These are phyloP conservation scores for Perca fluviatilis DNA, from an alignment of 2,113 vertebrate species.

Conservation along the genomic window DNA sequence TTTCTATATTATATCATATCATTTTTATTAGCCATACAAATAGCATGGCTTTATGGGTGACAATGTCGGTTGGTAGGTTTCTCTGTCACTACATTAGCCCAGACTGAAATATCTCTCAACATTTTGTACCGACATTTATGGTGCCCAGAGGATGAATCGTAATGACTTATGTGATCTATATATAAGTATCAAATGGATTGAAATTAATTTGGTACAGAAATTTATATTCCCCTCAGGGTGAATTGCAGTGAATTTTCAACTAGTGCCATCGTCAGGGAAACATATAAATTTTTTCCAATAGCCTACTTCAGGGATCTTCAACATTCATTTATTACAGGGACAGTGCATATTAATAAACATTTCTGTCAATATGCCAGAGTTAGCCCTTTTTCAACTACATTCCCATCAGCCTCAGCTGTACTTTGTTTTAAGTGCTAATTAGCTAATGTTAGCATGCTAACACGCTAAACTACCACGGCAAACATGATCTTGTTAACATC, in stretches of 20 bases:
- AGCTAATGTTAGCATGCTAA: not conserved
- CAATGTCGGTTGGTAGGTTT: not conserved
- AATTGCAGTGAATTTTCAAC: not conserved
- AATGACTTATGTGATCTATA: not conserved
- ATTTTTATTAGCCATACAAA: constrained; percentile 7
- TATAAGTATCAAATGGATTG: not conserved
- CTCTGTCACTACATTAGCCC: not conserved
- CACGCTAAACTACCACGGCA: not conserved
- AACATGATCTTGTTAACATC: too few relatives aligned
- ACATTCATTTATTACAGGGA: too few relatives aligned
- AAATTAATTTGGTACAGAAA: not conserved
- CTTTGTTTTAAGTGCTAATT: too few relatives aligned
- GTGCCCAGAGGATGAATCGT: not conserved
- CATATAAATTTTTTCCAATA: not conserved
- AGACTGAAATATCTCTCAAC: constrained; percentile 15
- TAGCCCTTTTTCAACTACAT: too few relatives aligned
- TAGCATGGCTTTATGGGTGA: not conserved
- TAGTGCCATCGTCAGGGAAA: not conserved
- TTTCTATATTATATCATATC: constrained; percentile 6
- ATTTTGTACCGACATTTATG: not conserved
- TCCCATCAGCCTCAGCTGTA: too few relatives aligned
- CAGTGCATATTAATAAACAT: too few relatives aligned
- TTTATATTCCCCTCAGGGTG: not conserved
- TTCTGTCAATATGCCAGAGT: too few relatives aligned
- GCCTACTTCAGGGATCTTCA: too few relatives aligned